phyloP scores from a whole-genome alignment of 2,113 vertebrate genomes.

The Stegastes partitus region DNA sequence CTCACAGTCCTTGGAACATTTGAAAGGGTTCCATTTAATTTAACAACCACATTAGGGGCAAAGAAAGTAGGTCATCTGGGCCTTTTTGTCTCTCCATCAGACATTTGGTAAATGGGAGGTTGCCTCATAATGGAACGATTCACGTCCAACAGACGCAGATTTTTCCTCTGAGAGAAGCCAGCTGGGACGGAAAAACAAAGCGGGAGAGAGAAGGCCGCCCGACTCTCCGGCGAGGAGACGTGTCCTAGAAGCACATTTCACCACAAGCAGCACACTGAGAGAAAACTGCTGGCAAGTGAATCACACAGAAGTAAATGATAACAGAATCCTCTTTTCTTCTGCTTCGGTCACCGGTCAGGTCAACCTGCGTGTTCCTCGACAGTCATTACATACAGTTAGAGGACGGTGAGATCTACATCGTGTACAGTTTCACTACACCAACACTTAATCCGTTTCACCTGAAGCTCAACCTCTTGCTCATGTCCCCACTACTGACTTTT shows the following conservation, averaged over 20 bases:
- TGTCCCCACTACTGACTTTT: conserved; percentile 12
- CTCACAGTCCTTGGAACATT: conserved; percentile 12
- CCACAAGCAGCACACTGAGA: conserved; percentile 28
- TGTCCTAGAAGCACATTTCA: conserved; percentile 17
- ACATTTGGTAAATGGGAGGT: conserved; percentile 43
- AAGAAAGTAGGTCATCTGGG: conserved; percentile 57
- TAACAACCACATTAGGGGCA: conserved; percentile 20
- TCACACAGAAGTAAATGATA: conserved; percentile 18
- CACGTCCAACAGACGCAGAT: conserved; percentile 51
- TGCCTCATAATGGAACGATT: conserved; percentile 56
- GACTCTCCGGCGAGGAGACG: conserved; percentile 23
- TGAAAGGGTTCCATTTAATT: conserved; percentile 4
- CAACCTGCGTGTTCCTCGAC: neutral
- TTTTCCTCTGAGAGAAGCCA: conserved; percentile 73
- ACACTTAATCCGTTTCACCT: conserved; percentile 32
- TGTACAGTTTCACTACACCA: neutral
- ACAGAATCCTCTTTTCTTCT: neutral
- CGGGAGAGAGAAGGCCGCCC: conserved; percentile 25
- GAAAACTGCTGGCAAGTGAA: conserved; percentile 42
- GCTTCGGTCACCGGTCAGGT: neutral
- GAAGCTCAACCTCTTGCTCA: neutral
- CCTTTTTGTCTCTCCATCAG: conserved; percentile 33
- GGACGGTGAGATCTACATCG: neutral
- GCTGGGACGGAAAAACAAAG: conserved; percentile 65
- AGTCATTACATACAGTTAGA: neutral